Percentiles rank a stretch among this genome's conserved stretches.
phyloP scores from a whole-genome alignment of 1,140 invertebrate genomes.

The Drosophila auraria region DNA sequence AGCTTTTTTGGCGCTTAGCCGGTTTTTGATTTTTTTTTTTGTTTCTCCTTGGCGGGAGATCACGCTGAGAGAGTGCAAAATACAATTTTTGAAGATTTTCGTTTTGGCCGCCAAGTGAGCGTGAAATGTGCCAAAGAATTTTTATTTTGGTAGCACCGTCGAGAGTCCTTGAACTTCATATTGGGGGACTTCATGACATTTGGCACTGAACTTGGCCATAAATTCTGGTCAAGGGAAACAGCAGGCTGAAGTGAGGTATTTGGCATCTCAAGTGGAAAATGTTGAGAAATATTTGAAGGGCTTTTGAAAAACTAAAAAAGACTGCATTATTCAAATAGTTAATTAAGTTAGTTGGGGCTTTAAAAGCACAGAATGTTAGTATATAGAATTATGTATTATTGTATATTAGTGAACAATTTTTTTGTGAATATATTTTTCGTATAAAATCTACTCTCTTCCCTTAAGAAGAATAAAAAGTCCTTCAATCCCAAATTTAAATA shows the following conservation, averaged over 20 bases:
- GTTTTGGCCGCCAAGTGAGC: conserved; percentile 57
- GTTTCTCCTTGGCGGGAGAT: conserved; percentile 16
- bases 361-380: background rate
- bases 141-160: conserved; percentile 34
- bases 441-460: too few species aligned
- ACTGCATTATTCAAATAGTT: conserved; percentile 1
- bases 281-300: conserved; percentile 10
- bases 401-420: background rate
- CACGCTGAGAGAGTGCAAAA: conserved; percentile 51
- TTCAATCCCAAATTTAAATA: background rate
- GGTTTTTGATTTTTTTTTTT: conserved; percentile 14
- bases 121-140: conserved; percentile 64
- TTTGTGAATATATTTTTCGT: background rate
- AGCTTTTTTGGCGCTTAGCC: conserved; percentile 45
- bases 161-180: conserved; percentile 55
- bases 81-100: conserved; percentile 40
- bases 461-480: background rate
- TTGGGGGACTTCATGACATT: conserved; percentile 45
- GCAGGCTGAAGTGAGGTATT: conserved; percentile 19
- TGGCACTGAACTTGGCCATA: conserved; percentile 58
- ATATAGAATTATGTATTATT: background rate
- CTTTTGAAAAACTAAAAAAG: background rate
- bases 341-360: conserved; percentile 9
- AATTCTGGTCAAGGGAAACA: conserved; percentile 22
- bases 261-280: conserved; percentile 35